These are phyloP conservation scores for Epizoanthus stellaris DNA, from an alignment of 92 coral and sea anemone species.

Conservation along the genomic window DNA sequence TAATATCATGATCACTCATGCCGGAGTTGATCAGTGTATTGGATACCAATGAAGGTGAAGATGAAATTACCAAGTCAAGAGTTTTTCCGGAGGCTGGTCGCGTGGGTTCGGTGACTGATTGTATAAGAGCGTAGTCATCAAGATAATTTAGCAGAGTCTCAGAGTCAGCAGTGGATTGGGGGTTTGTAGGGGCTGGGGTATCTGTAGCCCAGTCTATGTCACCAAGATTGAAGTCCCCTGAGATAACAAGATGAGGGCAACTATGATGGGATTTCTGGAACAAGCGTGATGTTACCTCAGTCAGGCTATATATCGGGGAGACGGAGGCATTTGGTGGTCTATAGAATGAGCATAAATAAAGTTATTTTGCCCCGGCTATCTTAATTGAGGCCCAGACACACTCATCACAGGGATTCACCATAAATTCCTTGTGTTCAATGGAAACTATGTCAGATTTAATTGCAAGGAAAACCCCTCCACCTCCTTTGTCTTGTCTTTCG, in stretches of 20 bases:
- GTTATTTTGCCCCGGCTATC: slow-evolving; percentile 2
- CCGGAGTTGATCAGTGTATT: neutral
- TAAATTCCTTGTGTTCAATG: slow-evolving; percentile 9
- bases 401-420: slow-evolving; percentile 1
- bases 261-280: slow-evolving; percentile 3
- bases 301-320: neutral
- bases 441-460: slow-evolving; percentile 17
- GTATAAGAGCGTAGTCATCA: slow-evolving; percentile 9
- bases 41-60: slow-evolving; percentile 10
- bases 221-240: slow-evolving; percentile 15
- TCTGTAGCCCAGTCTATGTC: slow-evolving; percentile 17
- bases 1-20: slow-evolving; percentile 6
- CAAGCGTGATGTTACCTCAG: slow-evolving; percentile 8
- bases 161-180: slow-evolving; percentile 5
- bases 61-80: neutral
- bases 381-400: slow-evolving; percentile 13
- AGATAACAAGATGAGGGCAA: slow-evolving; percentile 15
- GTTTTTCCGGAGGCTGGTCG: slow-evolving; percentile 22
- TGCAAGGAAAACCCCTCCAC: slow-evolving; percentile 6
- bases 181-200: slow-evolving; percentile 12
- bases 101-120: slow-evolving; percentile 11
- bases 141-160: slow-evolving; percentile 6
- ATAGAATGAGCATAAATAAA: slow-evolving; percentile 14
- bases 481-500: slow-evolving; percentile 8
- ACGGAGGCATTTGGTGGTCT: slow-evolving; percentile 2